phyloP scores from a whole-genome alignment of 1,140 invertebrate species.

The Papilio xuthus region DNA sequence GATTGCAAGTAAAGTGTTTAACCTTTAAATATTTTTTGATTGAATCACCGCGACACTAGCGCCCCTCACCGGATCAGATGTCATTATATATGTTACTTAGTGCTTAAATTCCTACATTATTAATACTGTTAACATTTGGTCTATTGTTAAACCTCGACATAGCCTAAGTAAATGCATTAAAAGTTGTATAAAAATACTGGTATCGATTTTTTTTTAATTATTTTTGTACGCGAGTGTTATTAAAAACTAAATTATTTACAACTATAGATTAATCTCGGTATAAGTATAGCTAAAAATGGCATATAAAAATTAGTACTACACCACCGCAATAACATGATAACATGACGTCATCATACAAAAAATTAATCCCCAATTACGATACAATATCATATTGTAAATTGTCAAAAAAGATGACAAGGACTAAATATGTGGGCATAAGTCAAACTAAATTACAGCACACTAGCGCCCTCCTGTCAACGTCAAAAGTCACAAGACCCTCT shows the following conservation, averaged over 20 bases:
- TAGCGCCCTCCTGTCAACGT: too few species aligned
- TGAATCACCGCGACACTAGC: too few species aligned
- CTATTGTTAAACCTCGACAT: slow-evolving; percentile 38
- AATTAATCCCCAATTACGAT: too few species aligned
- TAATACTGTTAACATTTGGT: slow-evolving; percentile 50
- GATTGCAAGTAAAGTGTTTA: too few species aligned
- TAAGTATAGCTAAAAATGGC: slow-evolving; percentile 29
- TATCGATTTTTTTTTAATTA: slow-evolving; percentile 24
- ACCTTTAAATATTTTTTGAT: too few species aligned
- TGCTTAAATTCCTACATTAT: slow-evolving; percentile 25
- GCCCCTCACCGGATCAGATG: too few species aligned
- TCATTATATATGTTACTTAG: background rate
- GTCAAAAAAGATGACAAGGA: too few species aligned
- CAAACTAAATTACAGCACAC: too few species aligned
- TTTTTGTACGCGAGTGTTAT: slow-evolving; percentile 43
- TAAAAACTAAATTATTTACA: slow-evolving; percentile 35
- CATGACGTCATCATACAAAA: background rate
- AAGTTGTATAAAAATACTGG: slow-evolving; percentile 49
- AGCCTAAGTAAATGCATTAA: slow-evolving; percentile 47
- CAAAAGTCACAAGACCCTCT: too few species aligned
- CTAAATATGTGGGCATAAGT: too few species aligned
- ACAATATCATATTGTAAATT: too few species aligned
- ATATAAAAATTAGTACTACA: slow-evolving; percentile 21
- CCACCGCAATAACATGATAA: background rate
- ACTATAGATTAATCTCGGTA: slow-evolving; percentile 23